Conservation (phyloP, 1,140 invertebrate genomes). For the Andricus grossulariae region DNA sequence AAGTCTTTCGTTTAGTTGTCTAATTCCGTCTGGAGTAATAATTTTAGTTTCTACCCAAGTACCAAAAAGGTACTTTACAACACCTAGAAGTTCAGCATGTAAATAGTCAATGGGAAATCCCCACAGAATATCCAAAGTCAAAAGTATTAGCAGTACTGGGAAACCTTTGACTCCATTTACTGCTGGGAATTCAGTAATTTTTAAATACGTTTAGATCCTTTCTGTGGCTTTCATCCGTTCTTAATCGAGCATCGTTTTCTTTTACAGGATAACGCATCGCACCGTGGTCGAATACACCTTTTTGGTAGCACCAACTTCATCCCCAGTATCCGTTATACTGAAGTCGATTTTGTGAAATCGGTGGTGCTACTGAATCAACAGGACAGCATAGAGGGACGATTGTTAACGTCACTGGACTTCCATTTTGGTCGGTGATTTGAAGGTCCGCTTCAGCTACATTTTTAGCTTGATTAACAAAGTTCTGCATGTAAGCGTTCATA, state of each 20-base stretch:
- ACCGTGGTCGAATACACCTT: constrained; percentile 33
- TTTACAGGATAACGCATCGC: constrained; percentile 29
- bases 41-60: constrained; percentile 42
- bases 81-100: constrained; percentile 42
- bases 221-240: constrained; percentile 30
- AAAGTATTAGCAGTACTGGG: constrained; percentile 19
- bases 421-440: constrained; percentile 38
- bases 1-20: constrained; percentile 8
- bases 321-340: constrained; percentile 52
- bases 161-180: constrained; percentile 42
- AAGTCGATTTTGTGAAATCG: constrained; percentile 49
- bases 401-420: constrained; percentile 38
- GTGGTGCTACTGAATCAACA: constrained; percentile 54
- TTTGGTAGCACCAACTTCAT: constrained; percentile 53
- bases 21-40: not conserved
- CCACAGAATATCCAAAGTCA: constrained; percentile 46
- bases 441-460: constrained; percentile 42
- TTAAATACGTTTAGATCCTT: constrained; percentile 15
- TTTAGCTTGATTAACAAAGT: constrained; percentile 45
- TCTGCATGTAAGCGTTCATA: constrained; percentile 52
- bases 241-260: not conserved
- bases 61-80: constrained; percentile 19
- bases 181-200: constrained; percentile 12
- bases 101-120: constrained; percentile 50
- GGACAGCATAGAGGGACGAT: constrained; percentile 37